phyloP scores from a whole-genome alignment of 2,113 vertebrate genomes.

The Trichechus manatus region DNA sequence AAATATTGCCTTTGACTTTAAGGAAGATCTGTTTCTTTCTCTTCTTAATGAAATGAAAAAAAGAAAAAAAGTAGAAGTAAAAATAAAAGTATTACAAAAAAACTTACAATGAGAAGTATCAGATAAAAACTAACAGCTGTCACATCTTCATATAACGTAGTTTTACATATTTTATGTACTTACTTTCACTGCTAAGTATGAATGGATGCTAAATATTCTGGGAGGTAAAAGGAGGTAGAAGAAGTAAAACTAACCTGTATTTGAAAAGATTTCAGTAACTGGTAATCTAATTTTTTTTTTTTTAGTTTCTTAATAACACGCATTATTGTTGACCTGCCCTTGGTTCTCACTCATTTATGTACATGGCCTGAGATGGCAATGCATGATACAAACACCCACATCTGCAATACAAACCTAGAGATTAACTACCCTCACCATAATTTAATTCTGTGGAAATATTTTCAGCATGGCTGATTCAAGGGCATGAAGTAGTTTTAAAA shows the following conservation, averaged over 20 bases:
- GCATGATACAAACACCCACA: neutral
- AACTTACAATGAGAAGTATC: neutral
- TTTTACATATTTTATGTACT: neutral
- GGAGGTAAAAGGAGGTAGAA: neutral
- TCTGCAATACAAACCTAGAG: neutral
- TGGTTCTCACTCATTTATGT: neutral
- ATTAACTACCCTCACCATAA: neutral
- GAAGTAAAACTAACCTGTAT: neutral
- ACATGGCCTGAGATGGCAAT: neutral
- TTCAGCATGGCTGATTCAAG: neutral
- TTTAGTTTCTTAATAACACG: neutral
- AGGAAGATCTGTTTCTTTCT: neutral
- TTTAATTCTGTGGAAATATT: neutral
- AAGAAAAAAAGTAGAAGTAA: neutral
- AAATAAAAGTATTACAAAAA: constrained; percentile 18
- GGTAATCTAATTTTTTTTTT: neutral
- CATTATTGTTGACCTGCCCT: neutral
- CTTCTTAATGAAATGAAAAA: neutral
- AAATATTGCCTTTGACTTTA: neutral
- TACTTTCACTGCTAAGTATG: neutral
- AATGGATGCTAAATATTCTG: neutral
- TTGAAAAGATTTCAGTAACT: neutral
- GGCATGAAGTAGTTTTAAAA: neutral
- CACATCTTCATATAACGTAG: neutral
- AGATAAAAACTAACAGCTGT: neutral